Evolutionary conservation across 2,797 vertebrate species (phyloP), one percentile per base, ranked within the genome.

Genomic region (Brachymystax lenok): DNA sequence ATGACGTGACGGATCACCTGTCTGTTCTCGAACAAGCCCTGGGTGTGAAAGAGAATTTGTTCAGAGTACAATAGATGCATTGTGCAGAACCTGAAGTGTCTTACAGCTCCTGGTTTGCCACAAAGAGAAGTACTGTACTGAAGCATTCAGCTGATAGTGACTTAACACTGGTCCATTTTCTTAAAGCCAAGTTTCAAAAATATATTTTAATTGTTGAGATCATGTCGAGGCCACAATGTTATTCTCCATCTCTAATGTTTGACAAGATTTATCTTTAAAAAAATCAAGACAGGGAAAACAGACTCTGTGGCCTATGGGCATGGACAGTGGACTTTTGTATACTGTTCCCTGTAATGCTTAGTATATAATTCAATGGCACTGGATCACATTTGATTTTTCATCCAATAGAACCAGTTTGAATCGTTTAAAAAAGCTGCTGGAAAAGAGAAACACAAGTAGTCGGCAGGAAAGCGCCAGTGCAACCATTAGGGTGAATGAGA

Each of bases 1-100:
- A 64, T 52, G 59, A 78, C 1, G 63, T 88, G 87, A 90, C 83
- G 78, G 86, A 90, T 89, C 79, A 82, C 88, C 87, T 85, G 86
- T 82, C 79, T 21, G 5, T 21, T 54, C 27, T 46, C 68, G 77
- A 54, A 61, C 76, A 72, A 17, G 63, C 46, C 50, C 63, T 77
- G 56, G 56, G 73, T 46, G 24, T 33, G 69, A 14, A 19, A 16
- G 35, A 28, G 14, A 50, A 21, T 46, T 33, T 52, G 17, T n/a
- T 64, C 54, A 16, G 10, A 27, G 28, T 14, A 46, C 35, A 75
- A 40, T 71, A 21, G 4, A 78, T 73, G 74, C 59, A 74, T 16
- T 54, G 71, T 46, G 33, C 78, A 7, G 70, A 70, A 40, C 77
- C 78, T 76, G 80, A 21, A 61, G 59, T 24, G 6, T 61, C n/a